Percentiles rank a stretch among this genome's conserved stretches.
Evolutionary conservation across 1,140 invertebrate genomes (phyloP).

Genomic region (Ceratosolen solmsi): DNA sequence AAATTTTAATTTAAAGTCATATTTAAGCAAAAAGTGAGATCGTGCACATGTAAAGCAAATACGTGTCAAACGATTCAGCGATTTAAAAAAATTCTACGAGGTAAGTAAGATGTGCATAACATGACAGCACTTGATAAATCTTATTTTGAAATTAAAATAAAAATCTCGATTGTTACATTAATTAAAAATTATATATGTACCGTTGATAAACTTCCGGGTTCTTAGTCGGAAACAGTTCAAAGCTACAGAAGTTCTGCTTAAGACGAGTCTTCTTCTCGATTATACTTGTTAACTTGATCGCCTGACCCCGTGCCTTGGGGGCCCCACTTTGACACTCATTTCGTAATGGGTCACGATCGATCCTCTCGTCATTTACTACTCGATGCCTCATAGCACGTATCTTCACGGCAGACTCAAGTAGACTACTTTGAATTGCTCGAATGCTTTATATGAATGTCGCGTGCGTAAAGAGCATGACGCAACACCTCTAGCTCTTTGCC

Average conservation of each 20-base stretch:
- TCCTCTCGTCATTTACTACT: not conserved
- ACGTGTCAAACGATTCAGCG: too few relatives aligned
- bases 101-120: too few relatives aligned
- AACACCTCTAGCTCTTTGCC: not conserved
- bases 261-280: conserved; percentile 53
- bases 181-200: conserved; percentile 44
- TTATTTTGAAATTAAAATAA: not conserved
- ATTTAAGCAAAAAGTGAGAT: too few relatives aligned
- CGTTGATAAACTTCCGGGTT: conserved; percentile 50
- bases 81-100: too few relatives aligned
- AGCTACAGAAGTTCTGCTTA: conserved; percentile 58
- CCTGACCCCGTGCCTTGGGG: not conserved
- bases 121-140: not conserved
- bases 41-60: too few relatives aligned
- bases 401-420: not conserved
- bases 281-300: conserved; percentile 36
- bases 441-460: not conserved
- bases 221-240: conserved; percentile 55
- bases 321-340: not conserved
- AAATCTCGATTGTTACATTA: too few relatives aligned
- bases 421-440: not conserved
- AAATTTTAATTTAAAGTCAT: too few relatives aligned
- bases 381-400: conserved; percentile 24
- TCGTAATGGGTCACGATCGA: not conserved
- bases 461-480: not conserved